Percentiles rank a stretch among this genome's conserved stretches.
Evolutionary conservation across 2,888 invertebrate genomes (phyloP).

Genomic region (Diaperis boleti): DNA sequence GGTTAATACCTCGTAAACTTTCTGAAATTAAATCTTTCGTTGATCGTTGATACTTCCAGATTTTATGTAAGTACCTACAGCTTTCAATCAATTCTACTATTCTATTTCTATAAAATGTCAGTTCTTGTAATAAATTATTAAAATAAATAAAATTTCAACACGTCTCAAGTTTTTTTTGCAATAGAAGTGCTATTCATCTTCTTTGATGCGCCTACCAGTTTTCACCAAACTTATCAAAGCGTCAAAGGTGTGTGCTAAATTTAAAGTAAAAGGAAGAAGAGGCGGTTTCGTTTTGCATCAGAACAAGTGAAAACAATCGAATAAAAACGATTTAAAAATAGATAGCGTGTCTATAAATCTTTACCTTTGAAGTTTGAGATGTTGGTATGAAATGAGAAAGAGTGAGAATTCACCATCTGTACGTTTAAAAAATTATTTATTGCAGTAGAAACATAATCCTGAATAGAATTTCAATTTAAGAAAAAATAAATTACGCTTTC

Average conservation of each 20-base stretch:
- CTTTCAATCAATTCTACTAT: too few species aligned
- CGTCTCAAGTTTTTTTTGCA: not conserved
- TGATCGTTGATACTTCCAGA: too few species aligned
- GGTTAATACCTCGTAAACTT: too few species aligned
- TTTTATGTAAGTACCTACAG: too few species aligned
- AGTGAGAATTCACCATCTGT: slow-evolving; percentile 45
- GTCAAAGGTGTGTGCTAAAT: slow-evolving; percentile 29
- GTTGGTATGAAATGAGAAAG: slow-evolving; percentile 46
- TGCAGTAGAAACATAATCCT: not conserved
- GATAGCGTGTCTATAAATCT: slow-evolving; percentile 47
- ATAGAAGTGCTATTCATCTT: slow-evolving; percentile 20
- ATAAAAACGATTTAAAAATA: slow-evolving; percentile 42
- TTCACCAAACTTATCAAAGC: slow-evolving; percentile 21
- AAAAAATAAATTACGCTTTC: too few species aligned
- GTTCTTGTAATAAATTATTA: too few species aligned
- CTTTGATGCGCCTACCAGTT: slow-evolving; percentile 8
- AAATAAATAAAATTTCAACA: too few species aligned
- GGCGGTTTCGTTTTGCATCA: slow-evolving; percentile 25
- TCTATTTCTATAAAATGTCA: too few species aligned
- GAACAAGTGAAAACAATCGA: slow-evolving; percentile 31
- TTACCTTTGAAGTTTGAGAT: slow-evolving; percentile 42
- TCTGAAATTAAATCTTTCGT: too few species aligned
- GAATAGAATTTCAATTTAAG: too few species aligned
- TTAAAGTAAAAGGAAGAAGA: slow-evolving; percentile 16
- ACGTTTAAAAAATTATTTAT: slow-evolving; percentile 16